Base-by-base conservation (phyloP, 2,888 invertebrate species). In the Eristalinus aeneus region DNA sequence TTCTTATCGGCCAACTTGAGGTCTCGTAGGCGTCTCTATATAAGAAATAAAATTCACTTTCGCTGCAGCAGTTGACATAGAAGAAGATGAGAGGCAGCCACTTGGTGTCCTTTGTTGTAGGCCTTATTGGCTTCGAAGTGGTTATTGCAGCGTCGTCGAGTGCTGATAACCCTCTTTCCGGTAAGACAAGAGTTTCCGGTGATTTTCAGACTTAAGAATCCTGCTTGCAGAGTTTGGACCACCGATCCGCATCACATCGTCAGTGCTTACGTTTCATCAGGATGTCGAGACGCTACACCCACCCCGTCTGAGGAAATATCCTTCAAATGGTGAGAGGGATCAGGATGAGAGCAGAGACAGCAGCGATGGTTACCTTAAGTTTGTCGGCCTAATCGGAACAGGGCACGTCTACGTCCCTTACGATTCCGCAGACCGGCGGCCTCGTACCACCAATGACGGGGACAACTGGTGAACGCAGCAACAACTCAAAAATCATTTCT, bases 341-440 rank as follows among this genome's bases (percentile, higher is more conserved):
- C 22, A 12, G 31, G n/a, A 8, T 1, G 34, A 23, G 6, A 20
- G 34, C 10, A 32, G 1, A 3, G 39, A 39, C 12, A 34, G 27
- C 4, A 34, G 23, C 12, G 64, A 32, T 16, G 46, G 61, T 22
- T 69, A 73, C 16, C 12, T 81, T 1, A 68, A 46, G 20, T 85
- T 85, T 39, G 72, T 23, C 16, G 85, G 76, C 8, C 67, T 69
- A 0, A 27, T 85, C 22, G 81, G 81, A 31, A 76, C 36, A 39
- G 85, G 85, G 4, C 72, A 65, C 23, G 22, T 85, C 27, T 85
- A 85, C n/a, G 31, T 85, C 0, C 85, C 80, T 34, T 11, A 32
- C 39, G 53, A 9, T 11, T 65, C 74, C 0, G 12, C 22, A 20
- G 39, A 60, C 0, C 22, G 20, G 5, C 22, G 20, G 5, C 58